Evolutionary conservation across 2,888 invertebrate species (phyloP), one percentile per base, ranked within the genome.

Genomic region (Strigamia transsilvanica): DNA sequence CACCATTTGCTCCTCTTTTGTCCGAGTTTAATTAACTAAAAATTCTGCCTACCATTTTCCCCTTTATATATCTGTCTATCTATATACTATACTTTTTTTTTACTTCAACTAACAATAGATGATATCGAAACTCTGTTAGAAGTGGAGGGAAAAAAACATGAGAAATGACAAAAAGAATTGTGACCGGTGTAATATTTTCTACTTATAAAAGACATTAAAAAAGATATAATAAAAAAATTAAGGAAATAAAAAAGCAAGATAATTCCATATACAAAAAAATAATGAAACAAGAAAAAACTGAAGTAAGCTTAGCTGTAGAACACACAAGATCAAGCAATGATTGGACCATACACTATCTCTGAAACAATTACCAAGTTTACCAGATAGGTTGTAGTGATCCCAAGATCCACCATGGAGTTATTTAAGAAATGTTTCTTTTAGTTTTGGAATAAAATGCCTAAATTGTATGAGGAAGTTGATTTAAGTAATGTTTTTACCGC

Each of bases 1-100:
- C 73, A 73, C 73, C 73, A 73, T 73, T 73, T 73, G 32, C 73
- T 73, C 15, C 73, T 73, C 73, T 32, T 73, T 73, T 73, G 73
- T 73, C 73, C 73, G 32, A 73, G 73, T 73, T 73, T 73, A 73
- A 73, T 73, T 73, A 73, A 73, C 73, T 73, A 73, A 73, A 73
- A 73, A 73, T 73, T 73, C 73, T 32, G 73, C 27, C 73, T 73
- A 32, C 73, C 27, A 73, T 73, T 73, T 73, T 73, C 27, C 18
- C 56, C 21, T 9, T 18, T 18, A 21, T 56, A 18, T 56, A 56
- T 56, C 2, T 51, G 15, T 23, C 23, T 66, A 27, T 27, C 1
- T 27, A 27, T 27, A 27, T 27, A 3, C 2, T 27, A 27, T 27
- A 27, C 3, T 2, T 32, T 32, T n/a, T n/a, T 32, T 73, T n/a